Percentiles rank a stretch among this genome's conserved stretches.
These are phyloP conservation scores for human DNA, from an alignment of 2,113 vertebrate genomes.

Conservation along the genomic window DNA sequence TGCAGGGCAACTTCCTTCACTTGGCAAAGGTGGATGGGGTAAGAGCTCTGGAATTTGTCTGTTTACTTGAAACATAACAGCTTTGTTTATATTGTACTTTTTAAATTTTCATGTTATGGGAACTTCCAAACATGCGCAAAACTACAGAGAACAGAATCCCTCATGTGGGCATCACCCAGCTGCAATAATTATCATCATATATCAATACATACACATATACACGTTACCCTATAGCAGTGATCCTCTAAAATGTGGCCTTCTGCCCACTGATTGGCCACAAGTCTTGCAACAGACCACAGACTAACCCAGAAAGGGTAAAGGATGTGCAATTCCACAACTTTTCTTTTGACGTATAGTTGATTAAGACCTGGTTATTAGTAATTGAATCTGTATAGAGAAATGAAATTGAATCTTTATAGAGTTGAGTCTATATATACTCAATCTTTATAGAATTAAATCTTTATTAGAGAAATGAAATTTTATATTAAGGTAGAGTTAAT, in stretches of 20 bases:
- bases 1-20: slow-evolving; percentile 86
- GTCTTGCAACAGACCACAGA: background rate
- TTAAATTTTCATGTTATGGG: background rate
- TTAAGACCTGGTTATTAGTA: background rate
- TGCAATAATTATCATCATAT: background rate
- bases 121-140: slow-evolving; percentile 1
- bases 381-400: background rate
- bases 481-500: too few species aligned
- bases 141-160: background rate
- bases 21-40: slow-evolving; percentile 87
- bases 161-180: background rate
- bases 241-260: background rate
- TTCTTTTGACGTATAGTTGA: background rate
- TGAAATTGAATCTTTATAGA: background rate
- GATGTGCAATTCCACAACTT: rapidly evolving
- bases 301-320: background rate
- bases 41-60: slow-evolving; percentile 46
- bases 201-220: background rate
- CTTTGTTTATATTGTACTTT: background rate
- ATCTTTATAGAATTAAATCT: background rate
- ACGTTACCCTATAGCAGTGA: background rate
- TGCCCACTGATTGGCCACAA: background rate
- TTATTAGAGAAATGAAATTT: background rate
- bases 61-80: background rate
- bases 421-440: too few species aligned